A percentile compares a stretch with the other conserved stretches of the same genome.
These are phyloP conservation scores for Conomelus anceps DNA, from an alignment of 2,888 invertebrate genomes.

Conservation along the genomic window DNA sequence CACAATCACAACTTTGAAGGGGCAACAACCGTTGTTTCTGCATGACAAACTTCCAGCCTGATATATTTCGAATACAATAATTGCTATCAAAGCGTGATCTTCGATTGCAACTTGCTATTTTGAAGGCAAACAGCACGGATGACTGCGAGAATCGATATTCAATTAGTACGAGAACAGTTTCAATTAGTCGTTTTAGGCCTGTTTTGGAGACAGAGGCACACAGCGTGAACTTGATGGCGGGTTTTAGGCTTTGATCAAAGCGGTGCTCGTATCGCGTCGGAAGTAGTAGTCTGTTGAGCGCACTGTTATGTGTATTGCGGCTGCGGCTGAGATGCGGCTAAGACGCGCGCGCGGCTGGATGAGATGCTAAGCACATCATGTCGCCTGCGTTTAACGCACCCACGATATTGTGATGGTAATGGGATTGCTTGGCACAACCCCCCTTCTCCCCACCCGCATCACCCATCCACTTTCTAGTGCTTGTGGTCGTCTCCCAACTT, in stretches of 20 bases:
- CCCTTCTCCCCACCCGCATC: background rate
- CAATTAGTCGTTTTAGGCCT: background rate
- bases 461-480: background rate
- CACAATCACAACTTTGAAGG: too few species aligned
- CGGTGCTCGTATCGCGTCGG: background rate
- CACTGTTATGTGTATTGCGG: background rate
- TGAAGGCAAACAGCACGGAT: background rate
- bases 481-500: background rate
- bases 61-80: background rate
- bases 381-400: background rate
- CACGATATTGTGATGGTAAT: background rate
- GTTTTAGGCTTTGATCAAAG: background rate
- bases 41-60: too few species aligned
- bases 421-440: background rate
- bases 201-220: background rate
- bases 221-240: background rate
- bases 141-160: background rate
- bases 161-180: background rate
- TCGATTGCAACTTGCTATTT: background rate
- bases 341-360: too few species aligned
- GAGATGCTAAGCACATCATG: background rate
- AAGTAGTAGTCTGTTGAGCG: background rate
- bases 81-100: background rate
- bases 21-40: too few species aligned
- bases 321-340: too few species aligned